Evolutionary conservation across 2,888 invertebrate species (phyloP).

Genomic region (Carterocephalus palaemon): DNA sequence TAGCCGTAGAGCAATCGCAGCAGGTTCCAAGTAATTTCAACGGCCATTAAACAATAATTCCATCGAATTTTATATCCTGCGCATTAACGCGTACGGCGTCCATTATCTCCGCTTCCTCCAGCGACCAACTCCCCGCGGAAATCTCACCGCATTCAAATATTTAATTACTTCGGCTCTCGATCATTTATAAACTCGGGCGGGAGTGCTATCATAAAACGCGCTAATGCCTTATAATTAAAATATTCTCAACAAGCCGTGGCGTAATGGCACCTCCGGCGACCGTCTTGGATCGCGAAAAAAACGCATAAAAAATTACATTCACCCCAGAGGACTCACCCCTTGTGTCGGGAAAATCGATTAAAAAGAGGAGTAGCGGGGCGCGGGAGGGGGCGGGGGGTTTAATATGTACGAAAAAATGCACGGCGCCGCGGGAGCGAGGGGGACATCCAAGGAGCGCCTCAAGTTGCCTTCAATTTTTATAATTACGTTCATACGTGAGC

Average conservation of each 20-base stretch:
- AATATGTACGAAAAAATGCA: constrained; percentile 80
- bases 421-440: constrained; percentile 72
- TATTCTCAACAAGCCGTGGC: constrained; percentile 80
- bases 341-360: constrained; percentile 79
- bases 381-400: constrained; percentile 64
- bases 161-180: constrained; percentile 77
- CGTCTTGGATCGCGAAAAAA: constrained; percentile 71
- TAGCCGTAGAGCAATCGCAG: constrained; percentile 49
- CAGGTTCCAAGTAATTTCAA: constrained; percentile 56
- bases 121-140: constrained; percentile 70
- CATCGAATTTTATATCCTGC: constrained; percentile 76
- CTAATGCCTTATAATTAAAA: constrained; percentile 80
- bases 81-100: constrained; percentile 63
- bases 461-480: constrained; percentile 78
- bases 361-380: constrained; percentile 76
- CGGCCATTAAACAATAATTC: constrained; percentile 74
- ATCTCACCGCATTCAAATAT: constrained; percentile 78
- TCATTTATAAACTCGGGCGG: constrained; percentile 74
- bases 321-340: constrained; percentile 79
- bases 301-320: constrained; percentile 81
- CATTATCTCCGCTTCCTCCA: constrained; percentile 63
- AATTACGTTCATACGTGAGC: constrained; percentile 82
- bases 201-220: constrained; percentile 79
- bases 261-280: constrained; percentile 79
- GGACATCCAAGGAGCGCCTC: constrained; percentile 62